Evolutionary conservation across 1,140 invertebrate species (phyloP), one percentile per base, ranked within the genome.

Genomic region (Drosophila virilis): DNA sequence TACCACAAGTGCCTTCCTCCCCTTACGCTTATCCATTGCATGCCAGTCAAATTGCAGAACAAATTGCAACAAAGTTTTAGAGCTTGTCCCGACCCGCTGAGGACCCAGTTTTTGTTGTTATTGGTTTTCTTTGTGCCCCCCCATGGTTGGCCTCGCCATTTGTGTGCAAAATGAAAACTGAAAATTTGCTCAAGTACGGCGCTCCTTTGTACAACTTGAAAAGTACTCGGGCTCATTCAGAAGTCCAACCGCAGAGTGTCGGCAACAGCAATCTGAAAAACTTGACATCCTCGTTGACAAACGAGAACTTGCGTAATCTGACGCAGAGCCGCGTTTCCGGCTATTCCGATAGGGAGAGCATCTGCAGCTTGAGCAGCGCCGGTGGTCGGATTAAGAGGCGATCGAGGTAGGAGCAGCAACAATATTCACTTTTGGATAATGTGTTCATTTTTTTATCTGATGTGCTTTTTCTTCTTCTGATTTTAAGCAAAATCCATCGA

Each of bases 141-240:
- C 46, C 13, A 71, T 71, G 73, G 22, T 60, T 59, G 60, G 68
- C 59, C 46, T 8, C 42, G 40, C 33, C 13, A 8, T 40, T 65
- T 81, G 70, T 76, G 68, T 77, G 80, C 77, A 91, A 91, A 89
- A 91, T 91, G 91, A 91, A 91, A 91, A 82, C 84, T 69, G 91
- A 91, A 90, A 89, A 86, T 71, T 83, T 80, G 52, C 58, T 78
- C 71, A 89, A 91, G 84, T 89, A 89, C 77, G 70, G 77, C 74
- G 69, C 77, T 75, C 79, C 84, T 77, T 90, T 91, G 79, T 89
- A 82, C 77, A 74, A 89, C 77, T 67, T 73, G 72, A 86, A 84
- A 76, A 89, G 74, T 85, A 59, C 57, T 61, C 73, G 78, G 74
- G 75, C 74, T 74, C 79, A 90, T 77, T 90, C 80, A 51, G 78